These are phyloP conservation scores for Lasioglossum baleicum DNA, from an alignment of 1,140 invertebrate genomes.

Conservation along the genomic window DNA sequence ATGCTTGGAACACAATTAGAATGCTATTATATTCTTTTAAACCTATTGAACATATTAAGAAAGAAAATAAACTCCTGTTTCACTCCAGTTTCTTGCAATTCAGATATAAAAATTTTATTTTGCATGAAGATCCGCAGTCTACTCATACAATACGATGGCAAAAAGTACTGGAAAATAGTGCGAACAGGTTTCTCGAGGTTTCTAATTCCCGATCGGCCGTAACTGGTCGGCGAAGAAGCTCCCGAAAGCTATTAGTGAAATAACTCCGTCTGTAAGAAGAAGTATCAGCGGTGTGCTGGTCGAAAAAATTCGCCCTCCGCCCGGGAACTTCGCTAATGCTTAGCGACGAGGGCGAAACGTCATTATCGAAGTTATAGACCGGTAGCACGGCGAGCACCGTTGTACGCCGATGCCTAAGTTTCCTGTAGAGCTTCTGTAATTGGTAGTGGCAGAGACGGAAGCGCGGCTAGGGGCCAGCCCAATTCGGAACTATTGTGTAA, in stretches of 20 bases:
- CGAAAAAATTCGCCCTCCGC: background rate
- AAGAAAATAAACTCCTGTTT: too few species aligned
- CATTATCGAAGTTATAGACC: conserved; percentile 42
- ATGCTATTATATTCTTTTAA: too few species aligned
- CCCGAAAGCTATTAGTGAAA: background rate
- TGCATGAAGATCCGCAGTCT: too few species aligned
- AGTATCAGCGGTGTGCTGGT: background rate
- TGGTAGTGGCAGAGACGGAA: conserved; percentile 33
- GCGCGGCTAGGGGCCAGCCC: background rate
- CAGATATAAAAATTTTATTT: too few species aligned
- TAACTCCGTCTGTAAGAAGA: background rate
- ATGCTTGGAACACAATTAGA: too few species aligned
- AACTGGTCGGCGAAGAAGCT: background rate
- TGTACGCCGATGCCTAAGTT: conserved; percentile 19
- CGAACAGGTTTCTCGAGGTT: too few species aligned
- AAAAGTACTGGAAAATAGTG: too few species aligned
- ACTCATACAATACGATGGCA: too few species aligned
- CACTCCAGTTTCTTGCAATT: too few species aligned
- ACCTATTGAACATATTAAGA: too few species aligned
- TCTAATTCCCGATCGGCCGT: too few species aligned
- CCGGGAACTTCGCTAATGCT: conserved; percentile 20
- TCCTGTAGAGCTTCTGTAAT: conserved; percentile 28
- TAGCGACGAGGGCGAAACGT: conserved; percentile 29
- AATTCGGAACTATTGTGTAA: conserved; percentile 25
- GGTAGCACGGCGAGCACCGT: background rate